A percentile compares a stretch with the other conserved stretches of the same genome.
Evolutionary conservation across 2,888 invertebrate genomes (phyloP).

Genomic region (Napeogenes sylphis): DNA sequence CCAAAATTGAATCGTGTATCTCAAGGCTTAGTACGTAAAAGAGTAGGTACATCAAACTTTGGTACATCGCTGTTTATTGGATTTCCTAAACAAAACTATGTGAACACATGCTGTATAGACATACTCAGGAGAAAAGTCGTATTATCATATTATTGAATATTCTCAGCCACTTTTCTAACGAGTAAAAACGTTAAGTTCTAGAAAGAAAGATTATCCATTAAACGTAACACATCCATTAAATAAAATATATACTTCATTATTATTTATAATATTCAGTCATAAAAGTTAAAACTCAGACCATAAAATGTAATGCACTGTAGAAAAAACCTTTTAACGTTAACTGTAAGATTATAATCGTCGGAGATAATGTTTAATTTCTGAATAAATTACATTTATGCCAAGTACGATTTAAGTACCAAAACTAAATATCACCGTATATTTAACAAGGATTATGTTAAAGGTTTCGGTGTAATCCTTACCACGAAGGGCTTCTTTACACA

Average conservation of each 20-base stretch:
- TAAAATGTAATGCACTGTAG: background rate
- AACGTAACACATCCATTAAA: background rate
- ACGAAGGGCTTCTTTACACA: conserved; percentile 17
- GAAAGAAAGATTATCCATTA: background rate
- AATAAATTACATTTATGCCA: background rate
- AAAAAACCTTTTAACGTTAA: background rate
- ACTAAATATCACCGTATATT: background rate
- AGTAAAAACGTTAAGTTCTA: too few species aligned
- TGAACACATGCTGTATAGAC: too few species aligned
- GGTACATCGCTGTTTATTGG: too few species aligned
- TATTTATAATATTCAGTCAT: background rate
- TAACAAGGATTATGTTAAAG: conserved; percentile 3
- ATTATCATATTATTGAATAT: too few species aligned
- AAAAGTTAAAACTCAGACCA: background rate
- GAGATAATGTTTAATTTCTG: background rate
- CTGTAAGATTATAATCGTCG: background rate
- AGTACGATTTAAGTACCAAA: background rate
- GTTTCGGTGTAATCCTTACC: conserved; percentile 20
- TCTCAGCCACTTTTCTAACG: too few species aligned
- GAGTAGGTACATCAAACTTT: too few species aligned
- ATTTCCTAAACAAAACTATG: too few species aligned
- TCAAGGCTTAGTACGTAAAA: too few species aligned
- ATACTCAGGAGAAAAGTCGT: too few species aligned
- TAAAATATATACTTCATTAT: background rate
- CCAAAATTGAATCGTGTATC: too few species aligned